These are phyloP conservation scores for Mya arenaria DNA, from an alignment of 1,140 invertebrate genomes.

Conservation along the genomic window DNA sequence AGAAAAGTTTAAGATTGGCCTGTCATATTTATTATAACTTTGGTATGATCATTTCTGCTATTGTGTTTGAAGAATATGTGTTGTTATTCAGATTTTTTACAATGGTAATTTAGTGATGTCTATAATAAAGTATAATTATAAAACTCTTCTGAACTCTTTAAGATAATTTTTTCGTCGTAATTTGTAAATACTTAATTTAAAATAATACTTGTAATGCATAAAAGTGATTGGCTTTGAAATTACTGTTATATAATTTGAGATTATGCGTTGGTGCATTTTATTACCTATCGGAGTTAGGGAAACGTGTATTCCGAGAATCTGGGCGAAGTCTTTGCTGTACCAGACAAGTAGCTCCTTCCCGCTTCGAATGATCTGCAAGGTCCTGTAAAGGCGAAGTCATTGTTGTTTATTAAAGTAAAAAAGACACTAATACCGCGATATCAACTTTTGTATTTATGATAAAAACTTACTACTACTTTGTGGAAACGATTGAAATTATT, in stretches of 20 bases:
- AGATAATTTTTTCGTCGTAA: neutral
- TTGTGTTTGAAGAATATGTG: neutral
- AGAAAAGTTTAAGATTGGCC: neutral
- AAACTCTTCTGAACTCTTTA: neutral
- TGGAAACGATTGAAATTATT: neutral
- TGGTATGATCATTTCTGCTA: neutral
- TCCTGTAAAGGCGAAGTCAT: constrained; percentile 28
- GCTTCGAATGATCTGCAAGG: constrained; percentile 74
- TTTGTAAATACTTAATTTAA: neutral
- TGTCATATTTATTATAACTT: neutral
- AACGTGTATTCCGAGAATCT: constrained; percentile 75
- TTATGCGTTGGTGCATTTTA: neutral
- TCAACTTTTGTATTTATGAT: neutral
- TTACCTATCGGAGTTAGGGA: too few relatives aligned
- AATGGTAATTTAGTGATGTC: neutral
- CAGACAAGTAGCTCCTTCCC: constrained; percentile 80
- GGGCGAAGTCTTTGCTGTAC: constrained; percentile 81
- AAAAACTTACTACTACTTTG: neutral
- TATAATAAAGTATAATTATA: neutral
- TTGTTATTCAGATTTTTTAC: neutral
- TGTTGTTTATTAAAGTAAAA: neutral
- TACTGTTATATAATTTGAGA: neutral
- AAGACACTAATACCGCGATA: neutral
- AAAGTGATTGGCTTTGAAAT: neutral
- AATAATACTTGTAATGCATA: neutral